These are phyloP conservation scores for Bolborhynchus lineola DNA, from an alignment of 2,113 vertebrate species.

Conservation along the genomic window DNA sequence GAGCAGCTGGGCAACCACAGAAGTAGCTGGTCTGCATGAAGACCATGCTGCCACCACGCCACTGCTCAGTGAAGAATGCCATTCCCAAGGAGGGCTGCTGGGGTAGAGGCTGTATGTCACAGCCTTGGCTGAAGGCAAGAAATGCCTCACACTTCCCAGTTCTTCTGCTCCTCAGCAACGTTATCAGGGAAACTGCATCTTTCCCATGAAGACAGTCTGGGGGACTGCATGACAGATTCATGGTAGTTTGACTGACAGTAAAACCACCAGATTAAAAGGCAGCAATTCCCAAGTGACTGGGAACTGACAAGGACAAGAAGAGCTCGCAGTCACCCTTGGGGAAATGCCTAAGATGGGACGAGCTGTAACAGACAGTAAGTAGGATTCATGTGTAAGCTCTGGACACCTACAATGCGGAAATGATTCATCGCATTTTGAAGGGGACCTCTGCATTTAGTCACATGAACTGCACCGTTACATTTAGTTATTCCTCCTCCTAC, in stretches of 20 bases:
- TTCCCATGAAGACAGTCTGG: neutral
- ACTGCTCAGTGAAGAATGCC: rapidly evolving
- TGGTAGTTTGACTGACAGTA: neutral
- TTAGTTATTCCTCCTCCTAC: conserved; percentile 6
- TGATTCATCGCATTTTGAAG: conserved; percentile 25
- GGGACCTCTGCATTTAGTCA: conserved; percentile 3
- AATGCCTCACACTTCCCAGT: neutral
- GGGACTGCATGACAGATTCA: neutral
- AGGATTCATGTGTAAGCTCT: conserved; percentile 24
- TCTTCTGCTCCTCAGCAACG: neutral
- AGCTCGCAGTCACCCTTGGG: neutral
- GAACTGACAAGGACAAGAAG: neutral
- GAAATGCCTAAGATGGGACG: neutral
- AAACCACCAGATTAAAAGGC: neutral
- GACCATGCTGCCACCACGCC: neutral
- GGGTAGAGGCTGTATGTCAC: rapidly evolving
- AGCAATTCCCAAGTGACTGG: neutral
- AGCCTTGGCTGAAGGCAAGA: neutral
- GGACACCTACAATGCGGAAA: conserved; percentile 26
- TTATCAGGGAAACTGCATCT: neutral
- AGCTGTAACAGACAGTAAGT: neutral
- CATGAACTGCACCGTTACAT: neutral
- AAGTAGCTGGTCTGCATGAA: neutral
- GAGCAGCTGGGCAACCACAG: neutral
- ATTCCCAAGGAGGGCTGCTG: neutral